A percentile compares a stretch with the other conserved stretches of the same genome.
Evolutionary conservation across 1,140 invertebrate genomes (phyloP).

Genomic region (Bombus consobrinus): DNA sequence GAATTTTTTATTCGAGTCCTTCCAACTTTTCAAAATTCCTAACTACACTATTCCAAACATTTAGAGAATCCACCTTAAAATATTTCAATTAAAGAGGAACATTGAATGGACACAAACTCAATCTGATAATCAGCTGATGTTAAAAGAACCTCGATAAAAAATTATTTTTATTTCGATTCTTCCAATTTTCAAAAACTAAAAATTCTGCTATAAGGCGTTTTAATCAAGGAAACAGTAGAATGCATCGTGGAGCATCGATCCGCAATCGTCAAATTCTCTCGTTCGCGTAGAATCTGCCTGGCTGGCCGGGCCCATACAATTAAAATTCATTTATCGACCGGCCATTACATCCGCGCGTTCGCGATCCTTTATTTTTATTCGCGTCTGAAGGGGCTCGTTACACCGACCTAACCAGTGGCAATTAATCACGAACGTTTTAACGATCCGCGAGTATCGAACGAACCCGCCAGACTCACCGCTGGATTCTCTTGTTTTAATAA

Average conservation of each 20-base stretch:
- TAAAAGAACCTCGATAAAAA: too few relatives aligned
- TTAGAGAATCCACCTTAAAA: too few relatives aligned
- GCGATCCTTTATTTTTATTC: conserved; percentile 47
- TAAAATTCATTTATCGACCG: conserved; percentile 53
- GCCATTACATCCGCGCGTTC: conserved; percentile 36
- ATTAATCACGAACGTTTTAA: conserved; percentile 68
- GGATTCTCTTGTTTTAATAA: conserved; percentile 52
- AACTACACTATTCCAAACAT: too few relatives aligned
- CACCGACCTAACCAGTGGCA: conserved; percentile 55
- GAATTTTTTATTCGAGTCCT: not conserved
- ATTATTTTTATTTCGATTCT: too few relatives aligned
- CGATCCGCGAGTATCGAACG: conserved; percentile 58
- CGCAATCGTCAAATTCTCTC: conserved; percentile 15
- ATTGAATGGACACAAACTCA: too few relatives aligned
- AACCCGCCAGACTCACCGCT: conserved; percentile 27
- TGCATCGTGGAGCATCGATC: not conserved
- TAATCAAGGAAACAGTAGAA: too few relatives aligned
- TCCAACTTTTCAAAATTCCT: not conserved
- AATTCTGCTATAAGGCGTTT: too few relatives aligned
- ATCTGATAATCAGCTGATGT: too few relatives aligned
- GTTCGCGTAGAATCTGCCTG: conserved; percentile 3
- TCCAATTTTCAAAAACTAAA: too few relatives aligned
- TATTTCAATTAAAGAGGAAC: too few relatives aligned
- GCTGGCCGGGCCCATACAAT: conserved; percentile 17
- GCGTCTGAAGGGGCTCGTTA: conserved; percentile 51